phyloP scores from a whole-genome alignment of 2,797 vertebrate genomes.

The Benthosema pterotum region DNA sequence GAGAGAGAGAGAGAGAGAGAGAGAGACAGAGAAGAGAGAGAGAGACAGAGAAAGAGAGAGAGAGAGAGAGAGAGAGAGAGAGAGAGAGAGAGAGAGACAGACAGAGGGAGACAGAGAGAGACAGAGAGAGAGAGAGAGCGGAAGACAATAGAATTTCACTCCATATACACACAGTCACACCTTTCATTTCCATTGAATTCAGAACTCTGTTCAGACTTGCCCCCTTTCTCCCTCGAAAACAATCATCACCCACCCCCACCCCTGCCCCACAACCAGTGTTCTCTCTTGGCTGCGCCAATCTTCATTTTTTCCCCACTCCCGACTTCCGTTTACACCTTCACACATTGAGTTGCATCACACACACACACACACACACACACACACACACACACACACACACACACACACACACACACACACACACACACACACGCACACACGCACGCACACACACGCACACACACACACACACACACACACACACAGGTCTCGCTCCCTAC shows the following conservation, averaged over 20 bases:
- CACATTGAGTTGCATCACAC: slow-evolving; percentile 67
- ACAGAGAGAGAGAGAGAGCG: neutral
- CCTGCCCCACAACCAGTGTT: slow-evolving; percentile 32
- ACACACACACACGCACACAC: too few species aligned
- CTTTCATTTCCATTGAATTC: neutral
- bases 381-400: neutral
- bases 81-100: too few species aligned
- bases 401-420: slow-evolving; percentile 7
- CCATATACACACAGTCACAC: too few species aligned
- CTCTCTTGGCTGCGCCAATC: too few species aligned
- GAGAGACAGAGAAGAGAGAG: too few species aligned
- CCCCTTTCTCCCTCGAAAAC: slow-evolving; percentile 18
- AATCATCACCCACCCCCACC: slow-evolving; percentile 6
- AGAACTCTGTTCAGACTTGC: slow-evolving; percentile 10
- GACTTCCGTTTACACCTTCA: slow-evolving; percentile 46
- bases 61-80: too few species aligned
- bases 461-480: too few species aligned
- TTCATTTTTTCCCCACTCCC: slow-evolving; percentile 6
- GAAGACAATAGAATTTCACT: slow-evolving; percentile 4
- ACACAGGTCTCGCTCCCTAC: too few species aligned
- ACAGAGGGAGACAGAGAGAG: slow-evolving; percentile 9
- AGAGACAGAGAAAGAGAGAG: too few species aligned
- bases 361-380: neutral
- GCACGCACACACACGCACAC: too few species aligned
- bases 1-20: too few species aligned